Evolutionary conservation across 2,113 vertebrate genomes (phyloP).

Genomic region (Origma solitaria): DNA sequence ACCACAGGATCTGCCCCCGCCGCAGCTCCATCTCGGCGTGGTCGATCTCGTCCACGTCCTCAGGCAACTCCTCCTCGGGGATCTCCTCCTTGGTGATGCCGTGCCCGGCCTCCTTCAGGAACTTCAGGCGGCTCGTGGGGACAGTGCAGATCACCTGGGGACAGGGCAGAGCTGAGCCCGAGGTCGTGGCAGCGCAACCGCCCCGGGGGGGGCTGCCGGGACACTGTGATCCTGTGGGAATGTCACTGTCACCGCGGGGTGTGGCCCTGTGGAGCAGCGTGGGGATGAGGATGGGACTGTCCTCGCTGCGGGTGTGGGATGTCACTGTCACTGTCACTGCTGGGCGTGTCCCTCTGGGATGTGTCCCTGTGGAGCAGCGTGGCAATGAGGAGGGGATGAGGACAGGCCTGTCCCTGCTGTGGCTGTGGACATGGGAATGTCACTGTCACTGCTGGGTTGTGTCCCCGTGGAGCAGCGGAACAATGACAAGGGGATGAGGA

Average conservation of each 20-base stretch:
- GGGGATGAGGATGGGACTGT: background rate
- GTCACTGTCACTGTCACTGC: background rate
- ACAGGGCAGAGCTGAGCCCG: background rate
- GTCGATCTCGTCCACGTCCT: slow-evolving; percentile 92
- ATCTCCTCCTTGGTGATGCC: slow-evolving; percentile 90
- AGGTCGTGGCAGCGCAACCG: background rate
- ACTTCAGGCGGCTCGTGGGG: slow-evolving; percentile 90
- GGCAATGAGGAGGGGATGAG: background rate
- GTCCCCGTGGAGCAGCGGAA: background rate
- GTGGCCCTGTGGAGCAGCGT: background rate
- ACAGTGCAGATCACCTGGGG: slow-evolving; percentile 80
- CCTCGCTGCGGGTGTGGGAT: background rate
- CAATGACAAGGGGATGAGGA: background rate
- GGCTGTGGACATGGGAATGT: background rate
- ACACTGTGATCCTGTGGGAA: background rate
- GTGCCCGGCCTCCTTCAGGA: slow-evolving; percentile 94
- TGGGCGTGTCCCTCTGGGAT: background rate
- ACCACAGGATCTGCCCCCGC: slow-evolving; percentile 96
- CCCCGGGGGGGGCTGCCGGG: background rate
- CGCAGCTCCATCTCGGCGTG: slow-evolving; percentile 95
- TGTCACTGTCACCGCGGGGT: background rate
- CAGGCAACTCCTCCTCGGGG: slow-evolving; percentile 79
- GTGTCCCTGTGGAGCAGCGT: background rate
- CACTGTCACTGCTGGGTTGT: background rate
- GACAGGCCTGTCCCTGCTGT: background rate